Conservation (phyloP, 2,888 invertebrate genomes). For the Drosophila mayaguana region DNA sequence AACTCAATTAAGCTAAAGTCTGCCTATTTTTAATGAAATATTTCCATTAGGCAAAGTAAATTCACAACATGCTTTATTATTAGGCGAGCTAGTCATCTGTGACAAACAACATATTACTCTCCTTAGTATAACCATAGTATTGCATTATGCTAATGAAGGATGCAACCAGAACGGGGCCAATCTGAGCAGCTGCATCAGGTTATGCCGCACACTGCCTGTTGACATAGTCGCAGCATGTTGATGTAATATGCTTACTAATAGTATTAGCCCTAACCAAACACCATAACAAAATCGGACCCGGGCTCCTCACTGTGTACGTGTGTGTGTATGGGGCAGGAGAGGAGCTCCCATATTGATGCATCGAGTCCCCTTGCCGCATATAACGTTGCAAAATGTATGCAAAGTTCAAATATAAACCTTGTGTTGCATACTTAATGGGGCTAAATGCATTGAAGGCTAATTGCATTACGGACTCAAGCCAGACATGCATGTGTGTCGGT, state of each 20-base stretch:
- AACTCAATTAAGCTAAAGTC: neutral
- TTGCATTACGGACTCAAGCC: conserved; percentile 64
- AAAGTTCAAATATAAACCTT: conserved; percentile 77
- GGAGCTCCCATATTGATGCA: conserved; percentile 2
- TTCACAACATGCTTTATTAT: conserved; percentile 2
- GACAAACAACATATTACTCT: conserved; percentile 10
- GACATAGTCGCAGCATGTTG: conserved; percentile 11
- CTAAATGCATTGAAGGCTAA: conserved; percentile 70
- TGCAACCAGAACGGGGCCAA: conserved; percentile 1
- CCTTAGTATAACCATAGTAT: conserved; percentile 26
- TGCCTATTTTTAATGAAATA: neutral
- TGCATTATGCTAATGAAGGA: conserved; percentile 48
- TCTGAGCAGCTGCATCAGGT: neutral
- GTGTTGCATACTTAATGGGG: conserved; percentile 78
- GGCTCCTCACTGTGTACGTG: neutral
- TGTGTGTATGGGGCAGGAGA: neutral
- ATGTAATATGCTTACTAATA: conserved; percentile 68
- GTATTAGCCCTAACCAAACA: conserved; percentile 61
- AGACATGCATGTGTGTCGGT: conserved; percentile 7
- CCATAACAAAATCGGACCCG: conserved; percentile 39
- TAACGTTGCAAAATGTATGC: conserved; percentile 73
- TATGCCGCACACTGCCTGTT: neutral
- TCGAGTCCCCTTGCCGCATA: conserved; percentile 29
- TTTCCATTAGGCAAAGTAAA: conserved; percentile 2
- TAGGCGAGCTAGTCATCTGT: conserved; percentile 2